Evolutionary conservation across 2,113 vertebrate genomes (phyloP), one percentile per base, ranked within the genome.

Genomic region (Nanorana parkeri): DNA sequence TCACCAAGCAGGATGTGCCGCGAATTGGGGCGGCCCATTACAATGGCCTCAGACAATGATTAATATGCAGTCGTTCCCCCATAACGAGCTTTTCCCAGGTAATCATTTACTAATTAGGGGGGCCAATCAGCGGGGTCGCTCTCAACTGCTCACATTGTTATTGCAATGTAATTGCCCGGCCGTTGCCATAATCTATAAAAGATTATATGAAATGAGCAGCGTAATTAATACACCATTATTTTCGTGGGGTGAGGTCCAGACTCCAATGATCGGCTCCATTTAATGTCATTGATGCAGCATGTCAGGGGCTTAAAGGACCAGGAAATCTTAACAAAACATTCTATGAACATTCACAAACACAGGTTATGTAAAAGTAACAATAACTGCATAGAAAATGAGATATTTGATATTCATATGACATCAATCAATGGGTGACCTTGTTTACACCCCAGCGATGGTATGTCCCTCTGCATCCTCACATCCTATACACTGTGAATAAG

Each of bases 71-170:
- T 66, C 80, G 23, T 81, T 81, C 66, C 28, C 32, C 69, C 21
- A 20, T 81, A 81, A 81, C 63, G 69, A 72, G 68, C 80, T 66
- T 51, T 81, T 81, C 47, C 80, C 80, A 81, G 80, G 69, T 81
- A 74, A 81, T 81, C 80, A 81, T 81, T 81, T 81, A 81, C 68
- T 81, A 81, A 81, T 81, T 74, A 74, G 56, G 61, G 41, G 26
- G 28, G 29, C 69, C 80, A 81, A 81, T 81, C 80, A 81, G 61
- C 20, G 23, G 60, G 51, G 72, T 51, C 23, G 58, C 47, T 3
- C 36, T 24, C 11, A n/a, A 47, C 80, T 28, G 68, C 58, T 65
- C 65, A 81, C 69, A 28, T 74, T 74, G 61, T 81, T 81, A 56
- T 81, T 56, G 69, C 80, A 66, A 55, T 75, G 51, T 81, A 81